These are phyloP conservation scores for Calycopis cecrops DNA, from an alignment of 1,140 invertebrate genomes.

Conservation along the genomic window DNA sequence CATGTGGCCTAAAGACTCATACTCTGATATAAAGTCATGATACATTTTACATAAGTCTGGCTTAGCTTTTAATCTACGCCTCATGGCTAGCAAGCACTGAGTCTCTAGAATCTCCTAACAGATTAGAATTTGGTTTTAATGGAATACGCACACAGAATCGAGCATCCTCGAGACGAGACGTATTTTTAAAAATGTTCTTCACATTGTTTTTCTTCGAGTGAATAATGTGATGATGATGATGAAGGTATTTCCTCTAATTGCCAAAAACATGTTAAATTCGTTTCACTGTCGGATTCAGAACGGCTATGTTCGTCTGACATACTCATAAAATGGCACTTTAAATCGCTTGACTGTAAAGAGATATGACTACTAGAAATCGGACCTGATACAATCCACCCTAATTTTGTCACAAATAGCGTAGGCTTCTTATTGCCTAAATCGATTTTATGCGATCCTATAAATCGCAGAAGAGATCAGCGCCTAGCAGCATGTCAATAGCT, in stretches of 20 bases:
- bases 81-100: slow-evolving; percentile 24
- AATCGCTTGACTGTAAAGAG: background rate
- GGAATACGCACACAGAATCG: slow-evolving; percentile 28
- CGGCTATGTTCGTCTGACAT: too few species aligned
- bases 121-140: slow-evolving; percentile 15
- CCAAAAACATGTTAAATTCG: too few species aligned
- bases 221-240: too few species aligned
- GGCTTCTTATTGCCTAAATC: slow-evolving; percentile 30
- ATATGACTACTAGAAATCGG: slow-evolving; percentile 21
- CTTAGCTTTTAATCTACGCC: slow-evolving; percentile 22
- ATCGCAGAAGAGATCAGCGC: slow-evolving; percentile 36
- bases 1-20: slow-evolving; percentile 29
- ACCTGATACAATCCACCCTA: slow-evolving; percentile 37
- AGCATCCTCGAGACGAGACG: slow-evolving; percentile 21
- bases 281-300: too few species aligned
- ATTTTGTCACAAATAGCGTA: slow-evolving; percentile 30
- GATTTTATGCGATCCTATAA: slow-evolving; percentile 27
- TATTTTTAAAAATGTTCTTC: slow-evolving; percentile 32
- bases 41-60: too few species aligned
- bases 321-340: background rate
- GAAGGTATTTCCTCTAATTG: too few species aligned
- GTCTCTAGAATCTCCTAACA: slow-evolving; percentile 25
- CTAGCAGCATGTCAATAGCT: slow-evolving; percentile 28
- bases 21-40: slow-evolving; percentile 31
- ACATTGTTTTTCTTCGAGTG: too few species aligned